Conservation (phyloP, 2,888 invertebrate genomes). For the Entomobrya proxima region DNA sequence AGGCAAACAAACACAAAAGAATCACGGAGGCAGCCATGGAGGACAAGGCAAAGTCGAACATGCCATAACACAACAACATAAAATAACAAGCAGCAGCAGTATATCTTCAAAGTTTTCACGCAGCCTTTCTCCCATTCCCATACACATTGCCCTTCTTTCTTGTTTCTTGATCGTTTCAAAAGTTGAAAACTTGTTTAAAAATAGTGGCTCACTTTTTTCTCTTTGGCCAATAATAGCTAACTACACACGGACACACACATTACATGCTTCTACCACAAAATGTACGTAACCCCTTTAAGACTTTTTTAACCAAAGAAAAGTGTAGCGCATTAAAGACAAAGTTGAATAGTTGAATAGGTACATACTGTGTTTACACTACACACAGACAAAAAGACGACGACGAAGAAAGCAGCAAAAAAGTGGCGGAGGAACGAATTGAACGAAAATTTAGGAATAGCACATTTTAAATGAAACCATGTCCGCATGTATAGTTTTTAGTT, state of each 20-base stretch:
- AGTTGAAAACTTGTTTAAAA: constrained; percentile 19
- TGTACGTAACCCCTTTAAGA: neutral
- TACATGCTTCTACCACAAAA: neutral
- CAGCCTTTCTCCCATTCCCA: neutral
- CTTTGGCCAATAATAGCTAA: neutral
- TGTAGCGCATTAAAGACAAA: neutral
- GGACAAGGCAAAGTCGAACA: neutral
- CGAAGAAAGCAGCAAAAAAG: neutral
- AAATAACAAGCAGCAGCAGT: neutral
- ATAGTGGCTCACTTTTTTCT: neutral
- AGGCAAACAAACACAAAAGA: constrained; percentile 45
- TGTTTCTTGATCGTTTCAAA: neutral
- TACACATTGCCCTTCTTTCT: neutral
- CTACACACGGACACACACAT: neutral
- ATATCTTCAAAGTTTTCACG: neutral
- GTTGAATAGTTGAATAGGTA: neutral
- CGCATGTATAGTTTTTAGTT: constrained; percentile 12
- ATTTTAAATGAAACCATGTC: constrained; percentile 28
- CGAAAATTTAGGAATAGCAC: neutral
- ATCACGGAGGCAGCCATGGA: constrained; percentile 4
- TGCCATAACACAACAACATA: neutral
- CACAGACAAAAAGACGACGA: neutral
- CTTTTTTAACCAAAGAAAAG: neutral
- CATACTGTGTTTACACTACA: neutral
- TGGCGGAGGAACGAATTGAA: neutral